A percentile compares a stretch with the other conserved stretches of the same genome.
Evolutionary conservation across 30 jellyfish, hydroid and myxozoan species (phyloP).

Genomic region (Hydra vulgaris): DNA sequence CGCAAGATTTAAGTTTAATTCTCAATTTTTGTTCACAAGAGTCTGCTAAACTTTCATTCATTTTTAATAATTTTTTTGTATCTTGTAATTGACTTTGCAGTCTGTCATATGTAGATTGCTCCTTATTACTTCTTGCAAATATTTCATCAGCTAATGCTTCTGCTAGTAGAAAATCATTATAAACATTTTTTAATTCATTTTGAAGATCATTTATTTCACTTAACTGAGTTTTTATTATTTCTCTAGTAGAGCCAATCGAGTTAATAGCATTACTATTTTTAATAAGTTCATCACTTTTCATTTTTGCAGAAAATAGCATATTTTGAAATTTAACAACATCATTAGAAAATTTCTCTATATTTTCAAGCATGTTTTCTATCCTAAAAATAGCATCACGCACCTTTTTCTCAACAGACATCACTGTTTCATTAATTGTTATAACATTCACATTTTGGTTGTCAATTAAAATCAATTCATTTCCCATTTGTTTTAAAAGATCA

Average conservation of each 20-base stretch:
- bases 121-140: conserved; percentile 32
- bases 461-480: conserved; percentile 48
- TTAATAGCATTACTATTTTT: conserved; percentile 43
- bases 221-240: conserved; percentile 72
- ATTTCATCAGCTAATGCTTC: conserved; percentile 63
- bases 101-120: conserved; percentile 44
- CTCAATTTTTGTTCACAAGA: conserved; percentile 65
- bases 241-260: conserved; percentile 84
- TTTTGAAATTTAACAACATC: conserved; percentile 42
- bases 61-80: conserved; percentile 44
- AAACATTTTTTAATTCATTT: conserved; percentile 43
- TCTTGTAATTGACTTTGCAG: conserved; percentile 27
- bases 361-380: conserved; percentile 38
- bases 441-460: conserved; percentile 80
- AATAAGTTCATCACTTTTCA: conserved; percentile 41
- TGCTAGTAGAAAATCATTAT: conserved; percentile 62
- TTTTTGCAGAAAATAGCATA: conserved; percentile 27
- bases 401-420: conserved; percentile 38
- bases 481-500: conserved; percentile 37
- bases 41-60: conserved; percentile 21
- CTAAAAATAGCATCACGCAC: conserved; percentile 31
- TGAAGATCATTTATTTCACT: conserved; percentile 70
- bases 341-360: conserved; percentile 39
- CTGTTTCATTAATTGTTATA: conserved; percentile 56
- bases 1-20: conserved; percentile 72